Evolutionary conservation across 2,113 vertebrate genomes (phyloP).

Genomic region (Serinus canaria): DNA sequence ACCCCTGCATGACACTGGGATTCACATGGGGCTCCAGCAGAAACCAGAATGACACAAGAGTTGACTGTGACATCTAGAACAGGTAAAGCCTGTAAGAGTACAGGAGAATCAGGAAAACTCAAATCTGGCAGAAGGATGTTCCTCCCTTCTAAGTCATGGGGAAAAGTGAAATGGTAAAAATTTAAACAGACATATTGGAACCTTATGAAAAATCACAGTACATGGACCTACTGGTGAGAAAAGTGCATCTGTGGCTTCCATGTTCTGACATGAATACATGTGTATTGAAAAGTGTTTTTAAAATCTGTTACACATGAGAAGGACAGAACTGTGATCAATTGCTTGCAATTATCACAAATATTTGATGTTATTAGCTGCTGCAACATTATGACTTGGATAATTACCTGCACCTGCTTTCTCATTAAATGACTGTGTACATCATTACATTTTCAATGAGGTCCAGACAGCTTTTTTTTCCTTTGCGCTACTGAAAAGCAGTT

Average conservation of each 20-base stretch:
- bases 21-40: rapidly evolving
- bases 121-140: background rate
- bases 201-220: background rate
- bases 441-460: constrained; percentile 39
- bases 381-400: constrained; percentile 52
- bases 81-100: background rate
- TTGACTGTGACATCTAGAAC: background rate
- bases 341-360: constrained; percentile 56
- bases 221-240: background rate
- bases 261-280: background rate
- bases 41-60: background rate
- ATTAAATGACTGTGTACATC: constrained; percentile 34
- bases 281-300: background rate
- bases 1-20: background rate
- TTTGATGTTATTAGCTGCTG: constrained; percentile 49
- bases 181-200: background rate
- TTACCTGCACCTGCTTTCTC: constrained; percentile 53
- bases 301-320: background rate
- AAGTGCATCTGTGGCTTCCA: background rate
- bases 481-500: constrained; percentile 23
- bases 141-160: background rate
- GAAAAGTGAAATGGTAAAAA: background rate
- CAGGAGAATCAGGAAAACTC: background rate
- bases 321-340: constrained; percentile 1
- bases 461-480: background rate